A percentile compares a stretch with the other conserved stretches of the same genome.
These are phyloP conservation scores for Sinopyrophorus schimmeli DNA, from an alignment of 2,888 invertebrate species.

Conservation along the genomic window DNA sequence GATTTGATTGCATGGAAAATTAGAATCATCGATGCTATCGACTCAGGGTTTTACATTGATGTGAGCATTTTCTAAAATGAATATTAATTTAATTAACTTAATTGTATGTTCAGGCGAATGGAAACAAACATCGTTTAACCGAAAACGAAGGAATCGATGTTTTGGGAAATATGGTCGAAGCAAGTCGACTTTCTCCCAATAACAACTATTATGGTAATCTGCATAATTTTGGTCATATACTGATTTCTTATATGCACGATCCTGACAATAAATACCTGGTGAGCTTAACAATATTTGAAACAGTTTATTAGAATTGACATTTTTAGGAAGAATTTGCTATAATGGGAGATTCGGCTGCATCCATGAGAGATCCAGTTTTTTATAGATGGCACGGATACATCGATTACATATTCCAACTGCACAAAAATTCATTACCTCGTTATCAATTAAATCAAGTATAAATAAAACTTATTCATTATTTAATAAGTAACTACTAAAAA, in stretches of 20 bases:
- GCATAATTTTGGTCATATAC: slow-evolving; percentile 81
- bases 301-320: not conserved
- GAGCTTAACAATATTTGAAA: too few relatives aligned
- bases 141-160: slow-evolving; percentile 75
- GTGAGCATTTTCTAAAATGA: slow-evolving; percentile 53
- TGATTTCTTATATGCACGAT: slow-evolving; percentile 77
- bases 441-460: slow-evolving; percentile 66
- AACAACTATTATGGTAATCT: slow-evolving; percentile 73
- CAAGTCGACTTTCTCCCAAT: slow-evolving; percentile 71
- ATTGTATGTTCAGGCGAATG: slow-evolving; percentile 57
- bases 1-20: slow-evolving; percentile 77
- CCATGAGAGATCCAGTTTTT: slow-evolving; percentile 86
- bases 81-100: not conserved
- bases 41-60: slow-evolving; percentile 62
- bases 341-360: slow-evolving; percentile 82
- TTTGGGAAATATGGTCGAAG: slow-evolving; percentile 79
- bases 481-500: not conserved
- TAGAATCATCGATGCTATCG: slow-evolving; percentile 71
- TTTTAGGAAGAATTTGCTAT: slow-evolving; percentile 75
- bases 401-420: slow-evolving; percentile 75
- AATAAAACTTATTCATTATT: slow-evolving; percentile 8
- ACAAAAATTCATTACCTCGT: slow-evolving; percentile 70
- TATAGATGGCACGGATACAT: slow-evolving; percentile 84
- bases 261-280: slow-evolving; percentile 76
- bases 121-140: slow-evolving; percentile 61